These are phyloP conservation scores for Amiota minor DNA, from an alignment of 2,888 invertebrate genomes.

Conservation along the genomic window DNA sequence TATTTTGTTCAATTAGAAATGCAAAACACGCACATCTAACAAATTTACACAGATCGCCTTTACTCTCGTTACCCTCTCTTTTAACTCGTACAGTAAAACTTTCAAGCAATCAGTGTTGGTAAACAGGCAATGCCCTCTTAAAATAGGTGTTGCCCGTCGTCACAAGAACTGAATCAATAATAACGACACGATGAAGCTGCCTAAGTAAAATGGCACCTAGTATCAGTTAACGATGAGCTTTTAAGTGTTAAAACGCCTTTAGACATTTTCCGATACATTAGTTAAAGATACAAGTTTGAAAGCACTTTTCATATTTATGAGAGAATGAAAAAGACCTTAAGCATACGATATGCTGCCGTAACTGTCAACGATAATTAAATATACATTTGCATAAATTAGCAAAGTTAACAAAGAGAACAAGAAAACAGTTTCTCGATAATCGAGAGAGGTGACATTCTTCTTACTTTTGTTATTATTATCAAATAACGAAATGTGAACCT, in stretches of 20 bases:
- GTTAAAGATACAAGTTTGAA: constrained; percentile 5
- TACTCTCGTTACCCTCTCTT: too few species aligned
- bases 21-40: too few species aligned
- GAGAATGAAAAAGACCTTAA: constrained; percentile 20
- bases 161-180: too few species aligned
- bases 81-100: too few species aligned
- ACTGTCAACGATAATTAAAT: constrained; percentile 69
- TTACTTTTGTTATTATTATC: too few species aligned
- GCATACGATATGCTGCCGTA: constrained; percentile 53
- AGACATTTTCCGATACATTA: neutral
- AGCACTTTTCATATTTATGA: constrained; percentile 30
- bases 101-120: too few species aligned
- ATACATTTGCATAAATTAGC: constrained; percentile 68
- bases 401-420: constrained; percentile 48
- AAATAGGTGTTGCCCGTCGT: neutral
- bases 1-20: too few species aligned
- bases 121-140: too few species aligned
- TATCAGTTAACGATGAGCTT: neutral
- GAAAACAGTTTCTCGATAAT: neutral
- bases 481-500: constrained; percentile 31
- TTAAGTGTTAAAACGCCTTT: constrained; percentile 11
- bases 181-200: too few species aligned
- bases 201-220: too few species aligned
- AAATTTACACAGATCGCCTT: too few species aligned
- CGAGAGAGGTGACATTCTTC: too few species aligned